Conservation (phyloP, 2,888 invertebrate genomes). For the Cremastobaeus sp. region DNA sequence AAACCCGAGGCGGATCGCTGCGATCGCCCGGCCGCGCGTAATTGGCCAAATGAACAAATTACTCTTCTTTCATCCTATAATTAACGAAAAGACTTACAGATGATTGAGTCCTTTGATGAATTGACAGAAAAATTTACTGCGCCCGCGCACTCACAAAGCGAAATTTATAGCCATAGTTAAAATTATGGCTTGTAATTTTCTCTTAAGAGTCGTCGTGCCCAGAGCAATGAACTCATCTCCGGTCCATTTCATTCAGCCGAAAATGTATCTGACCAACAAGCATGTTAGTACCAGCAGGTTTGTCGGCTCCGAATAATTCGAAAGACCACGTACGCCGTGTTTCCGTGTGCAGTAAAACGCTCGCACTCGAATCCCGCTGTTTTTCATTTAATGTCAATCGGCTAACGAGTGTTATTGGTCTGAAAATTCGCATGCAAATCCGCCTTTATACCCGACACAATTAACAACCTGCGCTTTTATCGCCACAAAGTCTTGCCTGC, state of each 20-base stretch:
- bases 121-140: conserved; percentile 28
- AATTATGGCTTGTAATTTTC: conserved; percentile 49
- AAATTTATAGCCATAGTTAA: conserved; percentile 41
- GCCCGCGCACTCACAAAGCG: conserved; percentile 9
- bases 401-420: not conserved
- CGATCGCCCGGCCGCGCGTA: not conserved
- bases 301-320: conserved; percentile 26
- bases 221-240: conserved; percentile 50
- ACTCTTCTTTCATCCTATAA: conserved; percentile 24
- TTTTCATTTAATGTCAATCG: conserved; percentile 2
- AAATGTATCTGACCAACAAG: conserved; percentile 51
- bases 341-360: not conserved
- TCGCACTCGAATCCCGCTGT: not conserved
- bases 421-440: conserved; percentile 7
- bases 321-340: conserved; percentile 18
- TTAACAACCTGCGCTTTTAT: conserved; percentile 20
- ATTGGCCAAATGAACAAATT: conserved; percentile 22
- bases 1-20: not conserved
- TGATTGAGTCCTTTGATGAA: conserved; percentile 36
- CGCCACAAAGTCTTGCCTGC: conserved; percentile 23
- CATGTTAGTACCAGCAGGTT: conserved; percentile 26
- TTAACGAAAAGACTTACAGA: conserved; percentile 30
- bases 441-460: not conserved
- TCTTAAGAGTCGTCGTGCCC: conserved; percentile 39
- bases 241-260: conserved; percentile 40